phyloP scores from a whole-genome alignment of 1,140 invertebrate genomes.

The Pentalonia nigronervosa region DNA sequence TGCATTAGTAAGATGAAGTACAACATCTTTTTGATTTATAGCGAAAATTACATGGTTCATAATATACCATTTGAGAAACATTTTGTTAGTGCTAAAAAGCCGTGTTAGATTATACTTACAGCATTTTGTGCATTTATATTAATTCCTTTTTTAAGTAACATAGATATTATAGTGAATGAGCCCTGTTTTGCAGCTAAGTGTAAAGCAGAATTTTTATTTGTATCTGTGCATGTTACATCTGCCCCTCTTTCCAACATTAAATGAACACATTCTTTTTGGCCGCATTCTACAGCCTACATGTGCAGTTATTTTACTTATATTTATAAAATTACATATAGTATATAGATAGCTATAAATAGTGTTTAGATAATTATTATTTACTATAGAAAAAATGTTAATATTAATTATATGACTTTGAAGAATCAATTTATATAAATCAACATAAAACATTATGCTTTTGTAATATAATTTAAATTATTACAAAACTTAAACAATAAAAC shows the following conservation, averaged over 20 bases:
- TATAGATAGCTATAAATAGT: slow-evolving; percentile 20
- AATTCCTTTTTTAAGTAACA: slow-evolving; percentile 62
- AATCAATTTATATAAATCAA: not conserved
- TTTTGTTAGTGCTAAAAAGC: slow-evolving; percentile 37
- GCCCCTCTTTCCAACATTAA: slow-evolving; percentile 69
- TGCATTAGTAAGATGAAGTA: not conserved
- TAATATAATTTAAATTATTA: not conserved
- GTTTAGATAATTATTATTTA: not conserved
- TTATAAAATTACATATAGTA: not conserved
- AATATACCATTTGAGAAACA: slow-evolving; percentile 18
- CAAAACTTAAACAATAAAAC: not conserved
- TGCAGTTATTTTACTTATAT: slow-evolving; percentile 34
- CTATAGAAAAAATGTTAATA: not conserved
- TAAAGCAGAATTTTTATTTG: slow-evolving; percentile 63
- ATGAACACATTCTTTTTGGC: slow-evolving; percentile 67
- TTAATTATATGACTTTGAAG: not conserved
- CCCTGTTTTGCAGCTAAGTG: slow-evolving; percentile 62
- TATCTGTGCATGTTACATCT: slow-evolving; percentile 69
- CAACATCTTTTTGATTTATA: not conserved
- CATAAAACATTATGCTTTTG: not conserved
- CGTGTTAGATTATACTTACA: slow-evolving; percentile 60
- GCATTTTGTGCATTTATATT: slow-evolving; percentile 62
- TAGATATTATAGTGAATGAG: slow-evolving; percentile 62
- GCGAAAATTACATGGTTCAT: not conserved
- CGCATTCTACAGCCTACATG: slow-evolving; percentile 63